These are phyloP conservation scores for Synergus japonicus DNA, from an alignment of 2,888 invertebrate species.

Conservation along the genomic window DNA sequence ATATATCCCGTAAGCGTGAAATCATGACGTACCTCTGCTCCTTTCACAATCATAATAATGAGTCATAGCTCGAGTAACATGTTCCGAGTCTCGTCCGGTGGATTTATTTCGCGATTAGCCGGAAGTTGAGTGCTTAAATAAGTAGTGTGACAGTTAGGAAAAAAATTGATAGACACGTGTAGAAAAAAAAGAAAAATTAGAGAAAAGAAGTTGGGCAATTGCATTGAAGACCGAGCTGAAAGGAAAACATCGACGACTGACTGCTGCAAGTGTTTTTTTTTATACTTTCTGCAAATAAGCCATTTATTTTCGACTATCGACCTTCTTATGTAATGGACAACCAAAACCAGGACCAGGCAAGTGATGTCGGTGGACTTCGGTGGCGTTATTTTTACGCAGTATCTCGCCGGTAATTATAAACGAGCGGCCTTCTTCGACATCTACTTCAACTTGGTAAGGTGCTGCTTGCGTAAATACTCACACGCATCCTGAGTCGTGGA, in stretches of 20 bases:
- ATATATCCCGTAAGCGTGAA: conserved; percentile 14
- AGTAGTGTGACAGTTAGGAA: not conserved
- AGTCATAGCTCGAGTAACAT: conserved; percentile 11
- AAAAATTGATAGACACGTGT: not conserved
- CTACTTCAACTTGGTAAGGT: not conserved
- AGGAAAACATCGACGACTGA: conserved; percentile 6
- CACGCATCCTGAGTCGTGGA: conserved; percentile 29
- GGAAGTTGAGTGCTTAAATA: conserved; percentile 8
- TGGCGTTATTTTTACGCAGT: conserved; percentile 61
- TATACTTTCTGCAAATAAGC: conserved; percentile 26
- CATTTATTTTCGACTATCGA: conserved; percentile 49
- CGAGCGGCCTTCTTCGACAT: conserved; percentile 50
- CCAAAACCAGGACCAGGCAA: conserved; percentile 48
- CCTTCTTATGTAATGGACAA: conserved; percentile 52
- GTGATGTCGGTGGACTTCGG: conserved; percentile 54
- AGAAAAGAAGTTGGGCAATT: not conserved
- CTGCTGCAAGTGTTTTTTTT: conserved; percentile 21
- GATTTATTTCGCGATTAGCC: conserved; percentile 14
- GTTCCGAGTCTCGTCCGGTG: conserved; percentile 14
- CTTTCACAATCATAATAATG: conserved; percentile 32
- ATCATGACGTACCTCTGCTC: conserved; percentile 7
- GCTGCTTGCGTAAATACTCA: conserved; percentile 7
- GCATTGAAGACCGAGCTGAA: conserved; percentile 14
- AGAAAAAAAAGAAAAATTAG: not conserved
- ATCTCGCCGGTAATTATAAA: conserved; percentile 52